These are phyloP conservation scores for Hystrix cristata DNA, from an alignment of 2,113 vertebrate genomes.

Conservation along the genomic window DNA sequence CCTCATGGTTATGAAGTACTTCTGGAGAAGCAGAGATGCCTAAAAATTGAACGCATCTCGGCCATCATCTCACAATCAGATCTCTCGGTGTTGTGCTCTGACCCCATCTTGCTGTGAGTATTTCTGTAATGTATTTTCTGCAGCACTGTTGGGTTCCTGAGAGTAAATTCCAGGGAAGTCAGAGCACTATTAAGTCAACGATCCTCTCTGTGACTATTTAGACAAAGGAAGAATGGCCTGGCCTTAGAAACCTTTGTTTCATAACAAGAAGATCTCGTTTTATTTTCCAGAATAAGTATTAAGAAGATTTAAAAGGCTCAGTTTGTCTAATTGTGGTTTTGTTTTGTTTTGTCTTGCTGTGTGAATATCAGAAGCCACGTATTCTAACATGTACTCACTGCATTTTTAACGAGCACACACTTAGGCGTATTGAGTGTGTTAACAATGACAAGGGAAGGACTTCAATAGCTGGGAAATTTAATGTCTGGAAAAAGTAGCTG, in stretches of 20 bases:
- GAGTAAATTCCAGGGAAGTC: constrained; percentile 14
- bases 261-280: constrained; percentile 7
- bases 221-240: background rate
- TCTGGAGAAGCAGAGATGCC: background rate
- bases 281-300: background rate
- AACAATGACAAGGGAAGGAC: background rate
- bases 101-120: background rate
- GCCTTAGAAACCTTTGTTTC: background rate
- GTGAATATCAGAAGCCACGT: background rate
- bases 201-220: background rate
- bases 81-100: fast-evolving
- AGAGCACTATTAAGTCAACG: background rate
- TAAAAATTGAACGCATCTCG: background rate
- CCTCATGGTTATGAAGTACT: background rate
- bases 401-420: background rate
- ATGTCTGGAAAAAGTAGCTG: background rate
- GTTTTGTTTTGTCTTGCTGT: background rate
- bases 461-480: background rate
- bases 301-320: background rate
- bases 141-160: background rate
- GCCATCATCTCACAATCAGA: background rate
- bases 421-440: background rate
- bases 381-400: fast-evolving
- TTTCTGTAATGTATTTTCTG: background rate
- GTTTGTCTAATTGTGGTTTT: background rate